Evolutionary conservation across 2,888 invertebrate species (phyloP).

Genomic region (Cacoxenus indagator): DNA sequence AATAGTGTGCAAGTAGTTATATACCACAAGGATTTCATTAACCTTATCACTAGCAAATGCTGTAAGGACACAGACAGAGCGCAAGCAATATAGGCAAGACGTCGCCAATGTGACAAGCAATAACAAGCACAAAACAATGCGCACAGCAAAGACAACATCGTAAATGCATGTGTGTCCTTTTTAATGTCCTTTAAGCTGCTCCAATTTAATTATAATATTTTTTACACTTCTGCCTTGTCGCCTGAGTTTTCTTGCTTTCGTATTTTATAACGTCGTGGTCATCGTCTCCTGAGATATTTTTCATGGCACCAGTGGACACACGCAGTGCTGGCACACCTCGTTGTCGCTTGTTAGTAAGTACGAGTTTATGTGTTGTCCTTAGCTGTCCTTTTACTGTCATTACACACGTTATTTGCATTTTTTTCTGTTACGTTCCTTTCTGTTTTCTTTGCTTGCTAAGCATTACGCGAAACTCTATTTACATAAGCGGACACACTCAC

Average conservation of each 20-base stretch:
- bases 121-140: slow-evolving; percentile 32
- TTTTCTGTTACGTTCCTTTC: slow-evolving; percentile 32
- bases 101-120: slow-evolving; percentile 43
- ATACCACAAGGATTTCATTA: slow-evolving; percentile 68
- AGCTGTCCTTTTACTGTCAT: not conserved
- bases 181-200: slow-evolving; percentile 58
- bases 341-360: not conserved
- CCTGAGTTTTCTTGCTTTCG: slow-evolving; percentile 3
- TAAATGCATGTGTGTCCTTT: slow-evolving; percentile 37
- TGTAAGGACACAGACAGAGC: slow-evolving; percentile 35
- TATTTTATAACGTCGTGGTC: not conserved
- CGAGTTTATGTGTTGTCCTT: not conserved
- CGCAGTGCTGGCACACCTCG: slow-evolving; percentile 39
- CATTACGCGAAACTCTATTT: not conserved
- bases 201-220: slow-evolving; percentile 62
- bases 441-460: slow-evolving; percentile 3
- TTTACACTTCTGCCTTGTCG: not conserved
- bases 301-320: slow-evolving; percentile 38
- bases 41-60: slow-evolving; percentile 62
- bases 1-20: slow-evolving; percentile 55
- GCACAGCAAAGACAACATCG: slow-evolving; percentile 36
- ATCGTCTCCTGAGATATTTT: slow-evolving; percentile 19
- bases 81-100: slow-evolving; percentile 48
- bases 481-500: slow-evolving; percentile 6
- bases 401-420: slow-evolving; percentile 62